phyloP scores from a whole-genome alignment of 2,888 invertebrate species.

The Leptinotarsa peninsularis region DNA sequence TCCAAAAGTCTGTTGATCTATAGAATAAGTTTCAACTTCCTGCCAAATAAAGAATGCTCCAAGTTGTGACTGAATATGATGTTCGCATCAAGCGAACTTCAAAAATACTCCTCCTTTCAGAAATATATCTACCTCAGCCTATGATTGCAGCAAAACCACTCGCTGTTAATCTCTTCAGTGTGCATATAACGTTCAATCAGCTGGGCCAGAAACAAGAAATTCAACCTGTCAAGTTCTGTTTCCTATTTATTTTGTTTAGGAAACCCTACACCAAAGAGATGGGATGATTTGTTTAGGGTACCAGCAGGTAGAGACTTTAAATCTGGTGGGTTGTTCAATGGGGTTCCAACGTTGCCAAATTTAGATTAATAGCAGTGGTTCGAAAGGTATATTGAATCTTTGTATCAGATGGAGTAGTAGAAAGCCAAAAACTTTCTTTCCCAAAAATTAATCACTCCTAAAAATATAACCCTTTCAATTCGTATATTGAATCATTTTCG shows the following conservation, averaged over 20 bases:
- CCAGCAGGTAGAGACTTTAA: slow-evolving; percentile 37
- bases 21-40: too few relatives aligned
- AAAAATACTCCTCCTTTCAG: neutral
- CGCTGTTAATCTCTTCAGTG: neutral
- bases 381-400: too few relatives aligned
- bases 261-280: slow-evolving; percentile 37
- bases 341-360: slow-evolving; percentile 24
- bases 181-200: slow-evolving; percentile 20
- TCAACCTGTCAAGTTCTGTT: slow-evolving; percentile 35
- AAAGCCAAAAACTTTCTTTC: too few relatives aligned
- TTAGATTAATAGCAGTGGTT: neutral
- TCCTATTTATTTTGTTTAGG: slow-evolving; percentile 39
- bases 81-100: neutral
- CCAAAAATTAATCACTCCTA: too few relatives aligned
- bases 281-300: slow-evolving; percentile 35
- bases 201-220: slow-evolving; percentile 25
- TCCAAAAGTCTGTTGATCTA: too few relatives aligned
- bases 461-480: too few relatives aligned
- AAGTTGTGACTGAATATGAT: too few relatives aligned
- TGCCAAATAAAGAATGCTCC: too few relatives aligned
- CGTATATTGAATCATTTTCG: too few relatives aligned
- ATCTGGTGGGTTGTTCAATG: slow-evolving; percentile 30
- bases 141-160: neutral
- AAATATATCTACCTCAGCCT: neutral
- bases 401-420: too few relatives aligned